Percentiles rank a stretch among this genome's conserved stretches.
Conservation (phyloP, 2,797 vertebrate species). For the Cryptoprocta ferox region DNA sequence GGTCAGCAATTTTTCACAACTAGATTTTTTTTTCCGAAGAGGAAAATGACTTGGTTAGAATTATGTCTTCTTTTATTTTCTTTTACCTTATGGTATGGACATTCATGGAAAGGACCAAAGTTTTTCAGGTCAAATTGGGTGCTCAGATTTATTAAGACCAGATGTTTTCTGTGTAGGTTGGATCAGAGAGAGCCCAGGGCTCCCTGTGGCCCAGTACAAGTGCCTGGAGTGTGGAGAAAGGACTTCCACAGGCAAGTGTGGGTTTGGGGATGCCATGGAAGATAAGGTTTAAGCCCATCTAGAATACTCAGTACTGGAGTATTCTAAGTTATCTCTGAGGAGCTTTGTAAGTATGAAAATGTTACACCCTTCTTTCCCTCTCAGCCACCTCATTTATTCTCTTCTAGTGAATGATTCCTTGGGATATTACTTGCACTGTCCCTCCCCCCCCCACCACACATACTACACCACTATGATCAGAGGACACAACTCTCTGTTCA, state of each 20-base stretch:
- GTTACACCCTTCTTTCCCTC: background rate
- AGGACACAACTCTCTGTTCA: background rate
- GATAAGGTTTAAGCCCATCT: background rate
- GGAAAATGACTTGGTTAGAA: background rate
- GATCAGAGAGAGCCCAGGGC: background rate
- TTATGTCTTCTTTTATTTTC: slow-evolving; percentile 12
- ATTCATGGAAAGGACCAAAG: slow-evolving; percentile 18
- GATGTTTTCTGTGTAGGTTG: background rate
- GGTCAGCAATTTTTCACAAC: background rate
- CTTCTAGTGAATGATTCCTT: background rate
- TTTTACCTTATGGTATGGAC: background rate
- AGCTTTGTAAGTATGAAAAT: background rate
- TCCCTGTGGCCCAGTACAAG: background rate
- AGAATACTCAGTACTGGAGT: background rate
- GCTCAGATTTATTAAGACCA: background rate
- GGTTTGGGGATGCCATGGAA: background rate
- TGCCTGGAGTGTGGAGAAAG: background rate
- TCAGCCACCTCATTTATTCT: background rate
- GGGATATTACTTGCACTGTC: background rate
- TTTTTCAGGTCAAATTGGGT: slow-evolving; percentile 9
- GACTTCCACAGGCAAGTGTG: background rate
- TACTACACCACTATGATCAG: background rate
- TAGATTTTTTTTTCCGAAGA: background rate
- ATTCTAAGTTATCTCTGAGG: background rate
- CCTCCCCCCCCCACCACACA: background rate